Evolutionary conservation across 2,113 vertebrate genomes (phyloP).

Genomic region (Myiopsitta monachus): DNA sequence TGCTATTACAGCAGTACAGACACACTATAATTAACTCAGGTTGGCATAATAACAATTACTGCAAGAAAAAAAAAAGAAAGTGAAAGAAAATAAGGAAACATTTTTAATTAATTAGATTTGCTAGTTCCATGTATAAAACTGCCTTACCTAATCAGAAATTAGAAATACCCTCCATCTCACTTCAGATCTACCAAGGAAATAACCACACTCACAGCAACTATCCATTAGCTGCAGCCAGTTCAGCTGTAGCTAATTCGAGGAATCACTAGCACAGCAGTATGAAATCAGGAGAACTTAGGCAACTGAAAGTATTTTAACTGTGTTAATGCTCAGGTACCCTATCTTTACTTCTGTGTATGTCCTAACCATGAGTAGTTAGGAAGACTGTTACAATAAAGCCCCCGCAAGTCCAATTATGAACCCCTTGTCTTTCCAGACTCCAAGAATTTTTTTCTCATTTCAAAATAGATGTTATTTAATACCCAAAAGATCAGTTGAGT

Average conservation of each 20-base stretch:
- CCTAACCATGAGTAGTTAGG: not conserved
- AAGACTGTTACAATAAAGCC: not conserved
- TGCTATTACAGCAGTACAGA: not conserved
- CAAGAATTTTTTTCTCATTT: not conserved
- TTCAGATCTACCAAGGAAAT: not conserved
- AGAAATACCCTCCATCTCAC: not conserved
- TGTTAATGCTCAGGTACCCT: not conserved
- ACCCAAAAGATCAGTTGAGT: not conserved
- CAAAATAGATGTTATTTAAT: not conserved
- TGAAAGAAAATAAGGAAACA: not conserved
- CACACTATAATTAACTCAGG: not conserved
- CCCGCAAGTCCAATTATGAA: not conserved
- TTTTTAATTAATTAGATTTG: not conserved
- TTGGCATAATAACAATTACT: not conserved
- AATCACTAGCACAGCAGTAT: constrained; percentile 43
- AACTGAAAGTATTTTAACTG: not conserved
- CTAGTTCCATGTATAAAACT: not conserved
- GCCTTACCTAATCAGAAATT: not conserved
- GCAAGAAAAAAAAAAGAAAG: fast-evolving
- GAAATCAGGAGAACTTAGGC: constrained; percentile 13
- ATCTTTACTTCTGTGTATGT: not conserved
- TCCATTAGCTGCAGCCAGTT: constrained; percentile 16
- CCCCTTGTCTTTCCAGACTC: not conserved
- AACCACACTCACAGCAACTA: not conserved
- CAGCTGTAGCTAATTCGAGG: constrained; percentile 46